These are phyloP conservation scores for Ornithorhynchus anatinus DNA, from an alignment of 2,113 vertebrate genomes.

Conservation along the genomic window DNA sequence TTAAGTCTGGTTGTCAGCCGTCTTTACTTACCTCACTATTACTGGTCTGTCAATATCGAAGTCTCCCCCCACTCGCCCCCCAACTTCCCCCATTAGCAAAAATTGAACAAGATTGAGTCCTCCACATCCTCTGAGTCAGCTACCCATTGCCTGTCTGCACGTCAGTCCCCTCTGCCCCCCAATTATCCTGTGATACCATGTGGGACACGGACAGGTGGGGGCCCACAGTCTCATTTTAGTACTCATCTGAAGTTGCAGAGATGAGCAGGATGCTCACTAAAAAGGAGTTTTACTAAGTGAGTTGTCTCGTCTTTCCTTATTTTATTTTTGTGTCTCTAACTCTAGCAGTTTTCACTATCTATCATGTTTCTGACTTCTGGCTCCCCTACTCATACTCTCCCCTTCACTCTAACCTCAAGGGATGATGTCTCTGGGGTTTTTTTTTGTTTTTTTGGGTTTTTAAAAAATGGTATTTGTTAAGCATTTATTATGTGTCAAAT, in stretches of 20 bases:
- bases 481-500: no score
- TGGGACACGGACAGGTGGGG: not conserved
- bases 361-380: no score
- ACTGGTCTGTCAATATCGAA: not conserved
- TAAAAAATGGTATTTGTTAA: no score
- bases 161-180: not conserved
- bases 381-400: no score
- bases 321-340: slow-evolving; percentile 23
- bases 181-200: not conserved
- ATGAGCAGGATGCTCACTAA: not conserved
- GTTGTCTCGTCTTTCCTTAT: slow-evolving; percentile 7
- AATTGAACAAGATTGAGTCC: no score
- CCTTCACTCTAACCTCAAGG: no score
- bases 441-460: no score
- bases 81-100: not conserved
- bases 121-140: not conserved
- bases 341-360: no score
- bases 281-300: slow-evolving; percentile 11
- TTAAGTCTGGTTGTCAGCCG: not conserved
- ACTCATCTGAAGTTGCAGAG: no score
- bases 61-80: not conserved
- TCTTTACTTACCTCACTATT: not conserved
- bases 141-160: not conserved
- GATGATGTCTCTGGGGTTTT: no score
- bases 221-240: not conserved